These are phyloP conservation scores for Subacronicta megacephala DNA, from an alignment of 2,888 invertebrate species.

Conservation along the genomic window DNA sequence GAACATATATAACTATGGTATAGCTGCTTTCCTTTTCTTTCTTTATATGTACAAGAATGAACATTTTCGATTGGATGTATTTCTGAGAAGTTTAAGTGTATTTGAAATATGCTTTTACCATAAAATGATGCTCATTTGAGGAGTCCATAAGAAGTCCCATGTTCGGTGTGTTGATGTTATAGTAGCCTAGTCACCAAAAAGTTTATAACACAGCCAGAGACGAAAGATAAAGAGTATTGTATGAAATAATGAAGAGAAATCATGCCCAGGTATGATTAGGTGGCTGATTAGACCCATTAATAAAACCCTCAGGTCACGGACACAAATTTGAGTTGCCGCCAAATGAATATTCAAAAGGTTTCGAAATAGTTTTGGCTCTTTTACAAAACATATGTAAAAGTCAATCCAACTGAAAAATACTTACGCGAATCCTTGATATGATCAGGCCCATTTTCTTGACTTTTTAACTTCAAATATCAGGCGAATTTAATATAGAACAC, in stretches of 20 bases:
- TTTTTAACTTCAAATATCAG: slow-evolving; percentile 48
- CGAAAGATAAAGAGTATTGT: slow-evolving; percentile 30
- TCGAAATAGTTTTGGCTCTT: slow-evolving; percentile 83
- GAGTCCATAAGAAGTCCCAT: not conserved
- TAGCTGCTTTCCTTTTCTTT: too few species aligned
- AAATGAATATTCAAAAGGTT: slow-evolving; percentile 71
- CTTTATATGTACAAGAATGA: too few species aligned
- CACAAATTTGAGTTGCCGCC: slow-evolving; percentile 82
- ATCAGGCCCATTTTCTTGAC: slow-evolving; percentile 90
- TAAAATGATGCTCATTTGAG: slow-evolving; percentile 4
- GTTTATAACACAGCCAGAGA: slow-evolving; percentile 15
- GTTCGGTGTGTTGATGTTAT: slow-evolving; percentile 4
- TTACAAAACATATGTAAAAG: slow-evolving; percentile 70
- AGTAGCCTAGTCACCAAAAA: slow-evolving; percentile 11
- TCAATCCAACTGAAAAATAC: slow-evolving; percentile 70
- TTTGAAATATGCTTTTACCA: slow-evolving; percentile 25
- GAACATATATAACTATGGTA: too few species aligned
- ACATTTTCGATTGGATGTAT: not conserved
- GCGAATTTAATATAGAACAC: slow-evolving; percentile 60
- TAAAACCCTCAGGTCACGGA: slow-evolving; percentile 71
- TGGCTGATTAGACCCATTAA: slow-evolving; percentile 40
- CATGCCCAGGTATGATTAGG: slow-evolving; percentile 22
- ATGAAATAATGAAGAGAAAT: slow-evolving; percentile 18
- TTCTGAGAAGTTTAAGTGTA: not conserved
- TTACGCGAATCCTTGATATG: slow-evolving; percentile 92